phyloP scores from a whole-genome alignment of 2,888 invertebrate species.

The Synanthedon formicaeformis region DNA sequence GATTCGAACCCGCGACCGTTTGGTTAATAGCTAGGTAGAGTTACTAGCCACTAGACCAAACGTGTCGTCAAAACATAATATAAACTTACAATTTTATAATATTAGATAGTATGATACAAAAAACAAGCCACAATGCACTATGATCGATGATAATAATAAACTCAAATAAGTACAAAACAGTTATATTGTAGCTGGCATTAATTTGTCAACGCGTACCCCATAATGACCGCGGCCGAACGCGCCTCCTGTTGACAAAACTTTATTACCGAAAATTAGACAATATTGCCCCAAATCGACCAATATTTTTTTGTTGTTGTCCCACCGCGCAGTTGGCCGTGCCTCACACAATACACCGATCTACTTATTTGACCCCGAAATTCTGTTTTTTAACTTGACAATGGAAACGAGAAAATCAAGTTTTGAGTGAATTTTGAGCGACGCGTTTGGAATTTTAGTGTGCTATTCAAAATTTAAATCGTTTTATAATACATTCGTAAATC shows the following conservation, averaged over 20 bases:
- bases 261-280: conserved; percentile 68
- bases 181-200: conserved; percentile 29
- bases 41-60: too few relatives aligned
- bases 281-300: conserved; percentile 56
- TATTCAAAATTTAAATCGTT: neutral
- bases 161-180: neutral
- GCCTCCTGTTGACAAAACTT: conserved; percentile 67
- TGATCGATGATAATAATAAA: conserved; percentile 23
- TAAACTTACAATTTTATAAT: too few relatives aligned
- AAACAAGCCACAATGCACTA: neutral
- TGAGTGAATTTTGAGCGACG: neutral
- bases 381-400: conserved; percentile 37
- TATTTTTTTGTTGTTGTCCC: conserved; percentile 43
- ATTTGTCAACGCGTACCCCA: conserved; percentile 64
- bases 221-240: conserved; percentile 32
- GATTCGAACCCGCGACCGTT: too few relatives aligned
- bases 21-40: too few relatives aligned
- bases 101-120: too few relatives aligned
- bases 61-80: too few relatives aligned
- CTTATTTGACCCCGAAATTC: conserved; percentile 56
- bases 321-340: conserved; percentile 39
- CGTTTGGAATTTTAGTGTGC: neutral
- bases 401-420: conserved; percentile 55
- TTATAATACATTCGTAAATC: neutral
- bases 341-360: conserved; percentile 48